Percentiles rank a stretch among this genome's conserved stretches.
Evolutionary conservation across 1,140 invertebrate species (phyloP).

Genomic region (Drosophila guanche): DNA sequence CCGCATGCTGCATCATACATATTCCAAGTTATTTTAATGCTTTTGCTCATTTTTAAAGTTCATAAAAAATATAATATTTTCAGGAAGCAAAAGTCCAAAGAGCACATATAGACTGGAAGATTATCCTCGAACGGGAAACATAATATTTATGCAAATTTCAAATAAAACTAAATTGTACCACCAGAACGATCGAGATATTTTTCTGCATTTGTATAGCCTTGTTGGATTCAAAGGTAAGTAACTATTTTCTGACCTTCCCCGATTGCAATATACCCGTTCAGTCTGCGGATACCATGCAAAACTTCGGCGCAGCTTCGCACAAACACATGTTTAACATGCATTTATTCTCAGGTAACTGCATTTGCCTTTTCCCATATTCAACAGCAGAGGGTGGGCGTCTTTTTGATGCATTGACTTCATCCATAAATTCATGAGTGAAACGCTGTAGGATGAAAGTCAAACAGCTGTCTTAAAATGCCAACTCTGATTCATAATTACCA

Average conservation of each 20-base stretch:
- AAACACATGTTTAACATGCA: conserved; percentile 44
- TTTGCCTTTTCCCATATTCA: conserved; percentile 38
- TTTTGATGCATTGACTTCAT: conserved; percentile 30
- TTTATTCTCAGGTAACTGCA: conserved; percentile 47
- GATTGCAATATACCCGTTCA: too few species aligned
- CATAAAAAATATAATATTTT: conserved; percentile 16
- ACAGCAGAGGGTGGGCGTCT: not conserved
- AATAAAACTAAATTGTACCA: not conserved
- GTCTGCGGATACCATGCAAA: not conserved
- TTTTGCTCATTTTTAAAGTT: conserved; percentile 51
- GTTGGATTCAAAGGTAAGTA: too few species aligned
- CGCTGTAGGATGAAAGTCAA: conserved; percentile 12
- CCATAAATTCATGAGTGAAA: conserved; percentile 39
- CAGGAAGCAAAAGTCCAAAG: not conserved
- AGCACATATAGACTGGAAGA: too few species aligned
- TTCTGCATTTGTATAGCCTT: too few species aligned
- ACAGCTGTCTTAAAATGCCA: conserved; percentile 10
- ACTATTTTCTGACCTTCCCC: too few species aligned
- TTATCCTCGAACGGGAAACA: conserved; percentile 8
- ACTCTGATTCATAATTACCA: not conserved
- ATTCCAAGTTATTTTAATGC: conserved; percentile 38
- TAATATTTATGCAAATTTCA: too few species aligned
- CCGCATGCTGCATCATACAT: not conserved
- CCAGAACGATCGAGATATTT: not conserved
- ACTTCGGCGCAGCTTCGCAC: conserved; percentile 2